phyloP scores from a whole-genome alignment of 2,888 invertebrate genomes.

The Cotesia congregata region DNA sequence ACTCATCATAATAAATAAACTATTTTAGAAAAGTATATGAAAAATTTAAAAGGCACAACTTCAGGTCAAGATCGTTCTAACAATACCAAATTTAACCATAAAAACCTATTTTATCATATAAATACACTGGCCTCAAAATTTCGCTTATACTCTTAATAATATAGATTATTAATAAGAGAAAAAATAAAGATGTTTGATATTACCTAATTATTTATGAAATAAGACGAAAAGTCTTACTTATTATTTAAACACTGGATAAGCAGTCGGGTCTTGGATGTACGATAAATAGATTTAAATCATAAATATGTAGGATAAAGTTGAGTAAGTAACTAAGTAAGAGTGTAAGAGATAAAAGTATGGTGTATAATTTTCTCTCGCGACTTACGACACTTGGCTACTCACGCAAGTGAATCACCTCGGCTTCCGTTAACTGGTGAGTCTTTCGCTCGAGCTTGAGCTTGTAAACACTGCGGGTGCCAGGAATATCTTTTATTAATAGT shows the following conservation, averaged over 20 bases:
- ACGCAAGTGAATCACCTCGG: constrained; percentile 34
- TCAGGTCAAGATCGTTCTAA: too few species aligned
- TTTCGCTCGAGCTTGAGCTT: constrained; percentile 21
- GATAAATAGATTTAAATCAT: background rate
- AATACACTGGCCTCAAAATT: too few species aligned
- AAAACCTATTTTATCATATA: too few species aligned
- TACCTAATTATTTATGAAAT: background rate
- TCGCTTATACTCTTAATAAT: too few species aligned
- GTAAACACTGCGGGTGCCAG: constrained; percentile 41
- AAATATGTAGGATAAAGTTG: background rate
- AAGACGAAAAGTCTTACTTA: background rate
- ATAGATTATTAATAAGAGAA: too few species aligned
- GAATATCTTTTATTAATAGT: constrained; percentile 46
- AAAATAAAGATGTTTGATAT: background rate
- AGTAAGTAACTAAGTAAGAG: constrained; percentile 2
- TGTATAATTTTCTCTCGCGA: constrained; percentile 21
- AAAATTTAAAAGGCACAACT: too few species aligned
- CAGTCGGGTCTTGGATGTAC: background rate
- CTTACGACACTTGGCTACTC: constrained; percentile 26
- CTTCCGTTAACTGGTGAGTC: constrained; percentile 30
- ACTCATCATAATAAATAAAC: too few species aligned
- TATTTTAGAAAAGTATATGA: too few species aligned
- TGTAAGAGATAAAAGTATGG: background rate
- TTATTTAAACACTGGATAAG: background rate
- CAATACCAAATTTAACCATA: too few species aligned